Conservation (phyloP, 2,888 invertebrate genomes). For the Drosophila dives region DNA sequence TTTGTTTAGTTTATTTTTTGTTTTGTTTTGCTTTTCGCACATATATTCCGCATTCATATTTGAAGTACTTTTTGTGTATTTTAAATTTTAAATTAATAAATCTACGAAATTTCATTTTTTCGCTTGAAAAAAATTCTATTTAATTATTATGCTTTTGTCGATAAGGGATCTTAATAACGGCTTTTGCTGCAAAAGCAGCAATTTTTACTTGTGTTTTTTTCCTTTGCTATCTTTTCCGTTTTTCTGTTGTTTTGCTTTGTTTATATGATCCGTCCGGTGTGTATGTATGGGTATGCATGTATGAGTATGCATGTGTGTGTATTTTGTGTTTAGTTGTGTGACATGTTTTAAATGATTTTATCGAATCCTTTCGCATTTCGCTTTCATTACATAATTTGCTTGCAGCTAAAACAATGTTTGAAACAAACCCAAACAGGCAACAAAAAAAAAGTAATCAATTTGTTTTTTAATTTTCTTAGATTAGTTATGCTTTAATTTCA, state of each 20-base stretch:
- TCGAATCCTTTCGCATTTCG: conserved; percentile 53
- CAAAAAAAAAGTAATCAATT: conserved; percentile 62
- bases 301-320: conserved; percentile 4
- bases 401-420: conserved; percentile 79
- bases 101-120: conserved; percentile 77
- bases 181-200: conserved; percentile 49
- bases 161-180: conserved; percentile 64
- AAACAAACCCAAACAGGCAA: conserved; percentile 65
- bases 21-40: conserved; percentile 50
- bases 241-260: conserved; percentile 31
- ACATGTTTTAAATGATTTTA: conserved; percentile 58
- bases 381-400: conserved; percentile 73
- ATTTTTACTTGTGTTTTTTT: conserved; percentile 36
- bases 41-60: conserved; percentile 63
- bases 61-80: conserved; percentile 71
- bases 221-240: conserved; percentile 16
- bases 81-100: conserved; percentile 82
- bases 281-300: conserved; percentile 30
- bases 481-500: conserved; percentile 54
- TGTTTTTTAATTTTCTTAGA: conserved; percentile 40
- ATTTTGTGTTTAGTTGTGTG: conserved; percentile 47
- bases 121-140: conserved; percentile 76
- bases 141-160: conserved; percentile 61
- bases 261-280: conserved; percentile 55
- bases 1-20: conserved; percentile 44